Percentiles rank a stretch among this genome's conserved stretches.
Conservation (phyloP, 1,140 invertebrate genomes). For the Euschistus heros region DNA sequence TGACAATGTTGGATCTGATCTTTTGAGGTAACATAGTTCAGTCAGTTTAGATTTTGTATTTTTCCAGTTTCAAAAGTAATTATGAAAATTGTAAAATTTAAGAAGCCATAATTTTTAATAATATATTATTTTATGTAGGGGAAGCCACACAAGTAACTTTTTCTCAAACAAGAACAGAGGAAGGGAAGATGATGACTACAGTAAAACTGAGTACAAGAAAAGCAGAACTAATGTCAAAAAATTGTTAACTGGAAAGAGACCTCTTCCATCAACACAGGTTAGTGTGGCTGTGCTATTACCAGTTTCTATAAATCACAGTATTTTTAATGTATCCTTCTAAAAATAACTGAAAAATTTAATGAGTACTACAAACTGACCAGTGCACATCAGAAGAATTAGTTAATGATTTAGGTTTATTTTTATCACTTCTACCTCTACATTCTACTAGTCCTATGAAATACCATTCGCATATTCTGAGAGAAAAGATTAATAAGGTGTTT, state of each 20-base stretch:
- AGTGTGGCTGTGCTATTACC: constrained; percentile 1
- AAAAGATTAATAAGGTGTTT: too few relatives aligned
- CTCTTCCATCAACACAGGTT: constrained; percentile 20
- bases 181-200: constrained; percentile 46
- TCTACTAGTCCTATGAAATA: too few relatives aligned
- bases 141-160: constrained; percentile 56
- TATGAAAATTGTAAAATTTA: neutral
- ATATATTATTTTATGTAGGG: constrained; percentile 29
- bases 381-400: too few relatives aligned
- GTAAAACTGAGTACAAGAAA: constrained; percentile 22
- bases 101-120: neutral
- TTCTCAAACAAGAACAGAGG: constrained; percentile 50
- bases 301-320: too few relatives aligned
- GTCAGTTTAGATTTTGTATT: too few relatives aligned
- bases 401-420: too few relatives aligned
- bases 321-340: too few relatives aligned
- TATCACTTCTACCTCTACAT: too few relatives aligned
- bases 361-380: too few relatives aligned
- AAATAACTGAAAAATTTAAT: too few relatives aligned
- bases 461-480: too few relatives aligned
- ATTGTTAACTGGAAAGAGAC: constrained; percentile 28
- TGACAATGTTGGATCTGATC: constrained; percentile 35
- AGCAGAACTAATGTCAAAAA: constrained; percentile 28
- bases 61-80: too few relatives aligned
- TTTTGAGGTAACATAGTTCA: constrained; percentile 27